phyloP scores from a whole-genome alignment of 1,140 invertebrate species.

The Bicyclus anynana region DNA sequence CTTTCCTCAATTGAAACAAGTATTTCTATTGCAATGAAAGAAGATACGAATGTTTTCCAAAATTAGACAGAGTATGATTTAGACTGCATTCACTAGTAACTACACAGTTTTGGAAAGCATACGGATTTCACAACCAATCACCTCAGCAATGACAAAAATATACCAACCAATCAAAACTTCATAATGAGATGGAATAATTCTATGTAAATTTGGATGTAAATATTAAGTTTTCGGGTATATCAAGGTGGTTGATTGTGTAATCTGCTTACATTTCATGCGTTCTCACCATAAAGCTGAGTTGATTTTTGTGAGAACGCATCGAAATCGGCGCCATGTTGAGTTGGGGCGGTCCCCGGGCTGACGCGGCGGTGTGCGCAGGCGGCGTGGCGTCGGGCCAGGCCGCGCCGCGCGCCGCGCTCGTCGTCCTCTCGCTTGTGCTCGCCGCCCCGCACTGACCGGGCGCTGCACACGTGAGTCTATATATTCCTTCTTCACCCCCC shows the following conservation, averaged over 20 bases:
- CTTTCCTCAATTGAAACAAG: slow-evolving; percentile 10
- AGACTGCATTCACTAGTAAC: background rate
- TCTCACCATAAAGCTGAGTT: background rate
- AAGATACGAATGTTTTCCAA: slow-evolving; percentile 9
- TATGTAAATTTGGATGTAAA: too few relatives aligned
- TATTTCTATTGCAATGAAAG: slow-evolving; percentile 16
- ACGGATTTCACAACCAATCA: slow-evolving; percentile 18
- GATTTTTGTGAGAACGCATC: slow-evolving; percentile 1
- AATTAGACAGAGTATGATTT: background rate
- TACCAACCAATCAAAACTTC: background rate
- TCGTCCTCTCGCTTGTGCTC: slow-evolving; percentile 64
- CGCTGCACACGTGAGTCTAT: slow-evolving; percentile 69
- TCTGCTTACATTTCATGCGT: slow-evolving; percentile 10
- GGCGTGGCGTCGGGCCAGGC: slow-evolving; percentile 52
- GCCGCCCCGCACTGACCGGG: slow-evolving; percentile 71
- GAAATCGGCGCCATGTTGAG: slow-evolving; percentile 19
- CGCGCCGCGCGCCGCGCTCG: slow-evolving; percentile 51
- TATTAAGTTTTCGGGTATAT: too few relatives aligned
- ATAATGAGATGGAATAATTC: background rate
- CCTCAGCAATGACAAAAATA: background rate
- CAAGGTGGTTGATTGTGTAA: slow-evolving; percentile 14
- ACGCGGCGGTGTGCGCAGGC: slow-evolving; percentile 77
- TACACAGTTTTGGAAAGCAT: slow-evolving; percentile 13
- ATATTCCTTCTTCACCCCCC: slow-evolving; percentile 33
- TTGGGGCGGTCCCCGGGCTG: slow-evolving; percentile 78